Base-by-base conservation (phyloP, 2,797 vertebrate species). In the Enteromius unitaeniatus region DNA sequence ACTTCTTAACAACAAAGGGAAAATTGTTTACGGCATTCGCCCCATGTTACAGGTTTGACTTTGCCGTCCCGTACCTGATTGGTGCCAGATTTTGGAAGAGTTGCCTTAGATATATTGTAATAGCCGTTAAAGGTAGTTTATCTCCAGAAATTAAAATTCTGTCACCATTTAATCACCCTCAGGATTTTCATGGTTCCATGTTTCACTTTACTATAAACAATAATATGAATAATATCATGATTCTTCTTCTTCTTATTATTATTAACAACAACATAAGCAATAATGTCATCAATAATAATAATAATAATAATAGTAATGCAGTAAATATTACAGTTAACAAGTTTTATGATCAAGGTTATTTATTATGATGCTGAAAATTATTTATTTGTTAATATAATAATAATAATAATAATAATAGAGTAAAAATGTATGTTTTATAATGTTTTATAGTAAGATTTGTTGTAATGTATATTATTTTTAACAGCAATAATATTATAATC, bases 1-100 rank as follows among this genome's bases (percentile, higher is more conserved):
- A 82, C 86, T 73, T 81, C 74, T n/a, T 76, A 47, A 62, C 76
- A 45, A 79, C 64, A 53, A 77, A 55, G 70, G 74, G 55, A 60
- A 79, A 64, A 60, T 19, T 72, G 64, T 81, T 85, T 37, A 73
- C 31, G 67, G 23, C 55, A 10, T 74, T 82, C 76, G n/a, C 74
- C 79, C 70, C 51, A 26, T 26, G n/a, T 53, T 17, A 45, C 53
- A 74, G 64, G 37, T 70, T 58, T 73, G 76, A 87, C 70, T 77
- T 84, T 84, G 60, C 58, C 51, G 7, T 31, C 21, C 13, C 3
- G 21, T 6, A 10, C 21, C 60, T 79, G 81, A 68, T 75, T 68
- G 65, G 42, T 58, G 28, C 14, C 21, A 40, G 51, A 34, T 13
- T 37, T 64, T 2, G 40, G 26, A 40, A 47, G 40, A 14, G 37